Base-by-base conservation (phyloP, 1,140 invertebrate species). In the Holcopasites calliopsidis region DNA sequence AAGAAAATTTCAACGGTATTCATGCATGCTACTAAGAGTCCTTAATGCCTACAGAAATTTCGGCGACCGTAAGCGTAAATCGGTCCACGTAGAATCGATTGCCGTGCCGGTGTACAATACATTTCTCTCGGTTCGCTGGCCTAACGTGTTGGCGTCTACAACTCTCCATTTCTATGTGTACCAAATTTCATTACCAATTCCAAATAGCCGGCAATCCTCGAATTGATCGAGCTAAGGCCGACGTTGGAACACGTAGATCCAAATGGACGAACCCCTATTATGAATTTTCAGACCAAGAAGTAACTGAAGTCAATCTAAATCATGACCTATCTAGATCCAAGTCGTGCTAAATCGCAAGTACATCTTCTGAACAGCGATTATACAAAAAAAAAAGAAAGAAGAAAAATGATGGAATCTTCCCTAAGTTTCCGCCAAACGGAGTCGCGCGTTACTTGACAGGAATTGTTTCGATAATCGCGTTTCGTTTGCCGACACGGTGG, bases 171-270 rank as follows among this genome's bases (percentile, higher is more conserved):
- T 65, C 70, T 78, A 75, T 77, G 73, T 86, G 76, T 77, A 84
- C 78, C 74, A 84, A 86, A 87, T 87, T 87, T 87, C 83, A 85
- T 88, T 88, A 87, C 81, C 85, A 86, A 87, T 88, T 87, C 84
- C 83, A 76, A 84, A 18, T 80, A 54, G 73, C 49, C 68, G 70
- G 28, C 72, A 82, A 78, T 80, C 77, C 80, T 33, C 52, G 58
- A 80, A 79, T 77, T 64, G 74, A 71, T 70, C 57, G 75, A 55
- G 40, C 35, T 76, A 79, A 65, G 65, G 62, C 49, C 28, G 54
- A 49, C 28, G 11, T n/a, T 47, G 44, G n/a, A n/a, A n/a, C 13
- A 47, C n/a, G 16, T 3, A 47, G n/a, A 18, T 47, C 44, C n/a
- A n/a, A n/a, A n/a, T n/a, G 21, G 38, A 28, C 47, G 21, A 5